Conservation (phyloP, 2,888 invertebrate species). For the Drosophila anomalata region DNA sequence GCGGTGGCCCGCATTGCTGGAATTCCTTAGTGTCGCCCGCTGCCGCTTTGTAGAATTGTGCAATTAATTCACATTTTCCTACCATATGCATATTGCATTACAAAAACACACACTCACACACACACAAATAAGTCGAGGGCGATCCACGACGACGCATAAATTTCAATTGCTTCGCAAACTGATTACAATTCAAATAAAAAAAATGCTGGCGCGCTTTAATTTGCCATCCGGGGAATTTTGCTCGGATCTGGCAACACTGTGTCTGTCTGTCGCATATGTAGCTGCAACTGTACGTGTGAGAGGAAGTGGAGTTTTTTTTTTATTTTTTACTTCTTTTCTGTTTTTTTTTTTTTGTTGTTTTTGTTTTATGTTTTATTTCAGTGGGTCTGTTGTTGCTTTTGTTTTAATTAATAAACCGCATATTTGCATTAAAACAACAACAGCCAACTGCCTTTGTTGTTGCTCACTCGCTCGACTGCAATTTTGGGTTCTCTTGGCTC, state of each 20-base stretch:
- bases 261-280: conserved; percentile 9
- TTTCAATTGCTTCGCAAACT: conserved; percentile 25
- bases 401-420: conserved; percentile 77
- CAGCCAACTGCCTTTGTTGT: conserved; percentile 61
- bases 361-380: conserved; percentile 3
- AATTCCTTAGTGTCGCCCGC: conserved; percentile 68
- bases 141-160: conserved; percentile 50
- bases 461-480: conserved; percentile 64
- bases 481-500: conserved; percentile 47
- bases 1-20: conserved; percentile 71
- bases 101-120: conserved; percentile 19
- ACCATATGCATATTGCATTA: conserved; percentile 55
- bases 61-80: conserved; percentile 74
- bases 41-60: conserved; percentile 64
- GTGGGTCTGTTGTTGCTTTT: conserved; percentile 42
- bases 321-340: too few species aligned
- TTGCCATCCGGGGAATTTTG: neutral
- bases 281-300: conserved; percentile 59
- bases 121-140: conserved; percentile 25
- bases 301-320: conserved; percentile 62
- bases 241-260: conserved; percentile 42
- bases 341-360: conserved; percentile 24
- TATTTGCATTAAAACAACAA: conserved; percentile 74
- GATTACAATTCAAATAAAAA: conserved; percentile 49
- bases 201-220: conserved; percentile 57